phyloP scores from a whole-genome alignment of 2,113 vertebrate genomes.

The Chaetodon auriga region DNA sequence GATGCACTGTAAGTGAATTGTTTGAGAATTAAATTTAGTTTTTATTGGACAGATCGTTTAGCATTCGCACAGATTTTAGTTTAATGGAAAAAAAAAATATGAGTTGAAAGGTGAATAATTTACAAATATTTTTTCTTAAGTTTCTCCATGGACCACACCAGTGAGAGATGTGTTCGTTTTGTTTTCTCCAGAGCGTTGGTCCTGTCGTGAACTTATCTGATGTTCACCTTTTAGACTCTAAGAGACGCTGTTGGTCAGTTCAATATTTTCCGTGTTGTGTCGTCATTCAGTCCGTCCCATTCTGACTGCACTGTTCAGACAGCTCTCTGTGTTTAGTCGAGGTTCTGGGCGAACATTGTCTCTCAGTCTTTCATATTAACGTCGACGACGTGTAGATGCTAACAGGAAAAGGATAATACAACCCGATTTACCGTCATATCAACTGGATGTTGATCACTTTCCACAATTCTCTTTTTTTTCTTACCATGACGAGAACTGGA shows the following conservation, averaged over 20 bases:
- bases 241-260: not conserved
- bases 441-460: not conserved
- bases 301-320: conserved; percentile 1
- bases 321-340: not conserved
- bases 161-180: no score
- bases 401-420: not conserved
- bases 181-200: no score
- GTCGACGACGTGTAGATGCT: not conserved
- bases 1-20: no score
- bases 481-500: not conserved
- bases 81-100: no score
- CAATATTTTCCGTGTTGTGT: not conserved
- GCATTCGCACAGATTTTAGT: no score
- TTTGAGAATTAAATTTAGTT: no score
- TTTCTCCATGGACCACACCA: no score
- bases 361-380: not conserved
- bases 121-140: no score
- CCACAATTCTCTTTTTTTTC: not conserved
- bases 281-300: conserved; percentile 9
- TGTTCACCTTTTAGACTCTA: not conserved
- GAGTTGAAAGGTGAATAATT: no score
- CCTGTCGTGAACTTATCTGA: not conserved
- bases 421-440: not conserved
- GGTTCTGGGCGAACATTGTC: not conserved
- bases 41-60: no score